Evolutionary conservation across 2,113 vertebrate genomes (phyloP), one percentile per base, ranked within the genome.

Genomic region (Paramormyrops kingsleyae): DNA sequence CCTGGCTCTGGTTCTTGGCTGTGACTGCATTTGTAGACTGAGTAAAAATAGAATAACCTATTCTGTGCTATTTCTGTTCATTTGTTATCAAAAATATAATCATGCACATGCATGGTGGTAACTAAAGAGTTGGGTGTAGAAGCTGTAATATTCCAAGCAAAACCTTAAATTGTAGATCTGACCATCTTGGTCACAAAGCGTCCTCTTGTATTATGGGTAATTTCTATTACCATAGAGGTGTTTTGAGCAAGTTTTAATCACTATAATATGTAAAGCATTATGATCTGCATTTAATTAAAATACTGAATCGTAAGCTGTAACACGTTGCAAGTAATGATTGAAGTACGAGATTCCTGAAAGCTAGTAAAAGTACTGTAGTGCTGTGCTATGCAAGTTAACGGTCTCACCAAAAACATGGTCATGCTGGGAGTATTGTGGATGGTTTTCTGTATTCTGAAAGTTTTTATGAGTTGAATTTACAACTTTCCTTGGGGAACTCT

Each of bases 241-340:
- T 70, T 70, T 70, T 70, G n/a, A 70, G 10, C n/a, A 70, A 70
- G 62, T 70, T 70, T 70, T 70, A 70, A 70, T 70, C 62, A 12
- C n/a, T 31, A 0, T 70, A 70, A 31, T 70, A 70, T 31, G 62
- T 70, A 70, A 70, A 70, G 62, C 12, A 70, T 70, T 70, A 70
- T 77, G 70, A 77, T 80, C 74, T 80, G 74, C 74, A 15, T 70
- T 70, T 70, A 70, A 80, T 80, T 80, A 80, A 80, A 39, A 42
- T 80, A 42, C 74, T 42, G 35, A 42, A 80, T 80, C 39, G 13
- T 42, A 19, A 77, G 35, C 35, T 77, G 70, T 19, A 42, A 42
- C 74, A 42, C 31, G 35, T 80, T 80, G 35, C 74, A 19, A 80
- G 74, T 19, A 42, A 39, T 80, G 74, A 80, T 80, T 17, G 5